These are phyloP conservation scores for Samia ricini DNA, from an alignment of 1,140 invertebrate species.

Conservation along the genomic window DNA sequence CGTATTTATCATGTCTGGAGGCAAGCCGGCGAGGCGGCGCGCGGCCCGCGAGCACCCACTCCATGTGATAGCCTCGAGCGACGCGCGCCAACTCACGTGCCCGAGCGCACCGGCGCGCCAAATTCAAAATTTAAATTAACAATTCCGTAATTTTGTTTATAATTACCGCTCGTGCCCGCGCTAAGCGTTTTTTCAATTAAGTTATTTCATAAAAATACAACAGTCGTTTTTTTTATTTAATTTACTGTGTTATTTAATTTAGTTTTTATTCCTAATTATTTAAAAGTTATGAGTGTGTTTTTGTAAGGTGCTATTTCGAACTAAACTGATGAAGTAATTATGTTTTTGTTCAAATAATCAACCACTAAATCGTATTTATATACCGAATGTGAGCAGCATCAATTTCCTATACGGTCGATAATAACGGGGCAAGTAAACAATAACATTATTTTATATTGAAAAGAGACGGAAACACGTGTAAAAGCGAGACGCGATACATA, in stretches of 20 bases:
- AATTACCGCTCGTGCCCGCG: constrained; percentile 4
- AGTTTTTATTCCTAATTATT: constrained; percentile 3
- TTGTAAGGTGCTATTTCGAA: neutral
- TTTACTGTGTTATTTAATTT: neutral
- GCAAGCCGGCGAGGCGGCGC: constrained; percentile 18
- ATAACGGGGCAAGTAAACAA: constrained; percentile 70
- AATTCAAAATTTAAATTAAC: constrained; percentile 25
- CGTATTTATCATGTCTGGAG: constrained; percentile 56
- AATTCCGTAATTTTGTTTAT: constrained; percentile 14
- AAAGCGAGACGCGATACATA: constrained; percentile 38
- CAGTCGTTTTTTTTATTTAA: neutral
- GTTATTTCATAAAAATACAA: neutral
- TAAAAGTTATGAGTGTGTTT: neutral
- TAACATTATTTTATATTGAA: constrained; percentile 59
- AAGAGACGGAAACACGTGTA: constrained; percentile 29
- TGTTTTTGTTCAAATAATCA: constrained; percentile 8
- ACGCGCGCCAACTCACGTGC: constrained; percentile 60
- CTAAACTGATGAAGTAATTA: constrained; percentile 21
- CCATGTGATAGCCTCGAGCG: constrained; percentile 74
- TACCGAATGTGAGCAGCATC: constrained; percentile 41
- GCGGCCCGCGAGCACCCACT: constrained; percentile 49
- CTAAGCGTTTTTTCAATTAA: neutral
- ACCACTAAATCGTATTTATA: constrained; percentile 51
- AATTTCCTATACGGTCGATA: constrained; percentile 58
- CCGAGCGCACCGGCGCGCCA: constrained; percentile 35